These are phyloP conservation scores for Ophioninae sp. DNA, from an alignment of 2,888 invertebrate genomes.

Conservation along the genomic window DNA sequence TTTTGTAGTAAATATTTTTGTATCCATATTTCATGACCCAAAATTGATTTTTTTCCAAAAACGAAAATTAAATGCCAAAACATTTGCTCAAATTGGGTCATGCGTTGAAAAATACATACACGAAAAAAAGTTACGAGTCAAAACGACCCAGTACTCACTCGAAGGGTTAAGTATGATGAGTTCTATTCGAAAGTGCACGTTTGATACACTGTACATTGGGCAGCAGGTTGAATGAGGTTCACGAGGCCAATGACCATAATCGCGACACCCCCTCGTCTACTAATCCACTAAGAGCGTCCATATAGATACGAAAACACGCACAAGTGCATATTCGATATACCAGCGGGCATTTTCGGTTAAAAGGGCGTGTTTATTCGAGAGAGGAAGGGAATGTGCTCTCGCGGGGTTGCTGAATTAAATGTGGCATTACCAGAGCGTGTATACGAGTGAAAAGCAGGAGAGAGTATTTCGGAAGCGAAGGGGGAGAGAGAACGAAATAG, in stretches of 20 bases:
- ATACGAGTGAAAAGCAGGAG: slow-evolving; percentile 3
- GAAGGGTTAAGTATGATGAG: background rate
- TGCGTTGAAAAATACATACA: too few species aligned
- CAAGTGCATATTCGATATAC: background rate
- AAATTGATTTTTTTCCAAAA: too few species aligned
- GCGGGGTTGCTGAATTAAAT: slow-evolving; percentile 36
- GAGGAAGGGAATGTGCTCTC: slow-evolving; percentile 22
- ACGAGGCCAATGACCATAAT: slow-evolving; percentile 59
- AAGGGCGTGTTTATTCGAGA: slow-evolving; percentile 50
- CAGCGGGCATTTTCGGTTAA: slow-evolving; percentile 53
- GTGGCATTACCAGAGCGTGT: slow-evolving; percentile 17
- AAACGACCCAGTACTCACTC: too few species aligned
- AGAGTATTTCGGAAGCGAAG: slow-evolving; percentile 31
- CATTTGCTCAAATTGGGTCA: too few species aligned
- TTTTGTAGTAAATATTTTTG: too few species aligned
- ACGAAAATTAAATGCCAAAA: too few species aligned
- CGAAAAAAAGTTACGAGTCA: too few species aligned
- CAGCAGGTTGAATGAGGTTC: slow-evolving; percentile 61
- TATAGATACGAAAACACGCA: slow-evolving; percentile 7
- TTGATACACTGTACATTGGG: slow-evolving; percentile 33
- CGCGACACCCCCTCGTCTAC: slow-evolving; percentile 40
- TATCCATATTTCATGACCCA: too few species aligned
- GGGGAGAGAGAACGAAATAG: slow-evolving; percentile 43
- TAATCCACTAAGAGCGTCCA: slow-evolving; percentile 32
- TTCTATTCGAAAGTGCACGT: background rate